Conservation (phyloP, 1,140 invertebrate genomes). For the Berghia stephanieae region DNA sequence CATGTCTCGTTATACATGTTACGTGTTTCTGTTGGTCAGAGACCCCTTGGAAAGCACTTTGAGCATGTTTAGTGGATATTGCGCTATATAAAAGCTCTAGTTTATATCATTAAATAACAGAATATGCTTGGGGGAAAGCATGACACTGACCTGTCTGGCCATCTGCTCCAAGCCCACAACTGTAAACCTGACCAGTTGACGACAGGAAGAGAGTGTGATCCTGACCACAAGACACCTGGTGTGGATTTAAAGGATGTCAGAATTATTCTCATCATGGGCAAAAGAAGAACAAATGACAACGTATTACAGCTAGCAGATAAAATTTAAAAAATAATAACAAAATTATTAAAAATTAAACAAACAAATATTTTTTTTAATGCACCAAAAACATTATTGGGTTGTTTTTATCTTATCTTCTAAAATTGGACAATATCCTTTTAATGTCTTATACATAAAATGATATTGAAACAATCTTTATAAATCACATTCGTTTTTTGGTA, state of each 20-base stretch:
- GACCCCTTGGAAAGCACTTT: too few species aligned
- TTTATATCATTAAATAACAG: not conserved
- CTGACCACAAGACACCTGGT: slow-evolving; percentile 83
- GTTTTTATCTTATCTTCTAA: too few species aligned
- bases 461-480: too few species aligned
- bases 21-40: too few species aligned
- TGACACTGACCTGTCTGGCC: slow-evolving; percentile 84
- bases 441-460: too few species aligned
- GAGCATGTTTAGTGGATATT: too few species aligned
- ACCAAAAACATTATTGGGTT: too few species aligned
- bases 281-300: slow-evolving; percentile 65
- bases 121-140: not conserved
- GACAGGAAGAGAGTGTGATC: slow-evolving; percentile 87
- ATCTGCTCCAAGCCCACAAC: slow-evolving; percentile 93
- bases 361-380: not conserved
- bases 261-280: slow-evolving; percentile 72
- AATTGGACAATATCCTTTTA: too few species aligned
- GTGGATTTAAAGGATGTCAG: slow-evolving; percentile 5
- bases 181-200: slow-evolving; percentile 81
- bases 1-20: too few species aligned
- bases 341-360: not conserved
- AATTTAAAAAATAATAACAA: not conserved
- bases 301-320: not conserved
- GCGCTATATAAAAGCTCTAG: not conserved
- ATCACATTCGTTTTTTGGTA: too few species aligned